Base-by-base conservation (phyloP, 2,797 vertebrate genomes). In the Hippopotamyrus pictus region DNA sequence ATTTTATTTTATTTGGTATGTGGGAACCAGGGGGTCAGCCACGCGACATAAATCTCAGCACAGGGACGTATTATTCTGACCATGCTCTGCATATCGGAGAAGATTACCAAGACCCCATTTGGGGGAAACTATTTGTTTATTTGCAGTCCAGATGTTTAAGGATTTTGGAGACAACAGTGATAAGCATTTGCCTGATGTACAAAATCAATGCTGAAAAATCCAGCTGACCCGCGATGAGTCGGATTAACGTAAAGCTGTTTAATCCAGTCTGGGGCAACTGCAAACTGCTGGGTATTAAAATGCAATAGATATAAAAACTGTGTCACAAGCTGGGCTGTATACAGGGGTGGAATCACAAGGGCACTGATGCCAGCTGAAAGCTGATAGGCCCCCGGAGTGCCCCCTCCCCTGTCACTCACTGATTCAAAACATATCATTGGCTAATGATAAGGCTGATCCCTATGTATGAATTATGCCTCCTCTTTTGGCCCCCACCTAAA, bases 111-210 rank as follows among this genome's bases (percentile, higher is more conserved):
- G 87, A 88, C 50, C 87, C 88, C 50, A 88, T 48, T 57, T 88
- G 25, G 87, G 37, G 29, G 54, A 88, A 89, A 73, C 9, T 57
- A 29, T 62, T 85, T 59, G 88, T 87, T 88, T 89, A 86, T 86
- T 89, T 86, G 37, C 19, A 9, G 83, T 73, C 89, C 91, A 91
- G 90, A 91, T 91, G 91, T 90, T 90, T 48, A 59, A 76, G 88
- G 29, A 46, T 89, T 73, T 89, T 83, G 50, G 76, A 76, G 12
- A 25, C 62, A 8, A 19, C 50, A 29, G 86, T 41, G 33, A 89
- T 65, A 86, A 53, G 25, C 17, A 19, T 44, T n/a, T 11, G 3
- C 19, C 14, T 17, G 46, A 53, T 44, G 62, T 17, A 53, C 5
- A 53, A 59, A 76, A 88, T 82, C 62, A 9, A 37, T 46, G 48